These are phyloP conservation scores for Montipora cactus DNA, from an alignment of 64 coral and sea anemone genomes.

Conservation along the genomic window DNA sequence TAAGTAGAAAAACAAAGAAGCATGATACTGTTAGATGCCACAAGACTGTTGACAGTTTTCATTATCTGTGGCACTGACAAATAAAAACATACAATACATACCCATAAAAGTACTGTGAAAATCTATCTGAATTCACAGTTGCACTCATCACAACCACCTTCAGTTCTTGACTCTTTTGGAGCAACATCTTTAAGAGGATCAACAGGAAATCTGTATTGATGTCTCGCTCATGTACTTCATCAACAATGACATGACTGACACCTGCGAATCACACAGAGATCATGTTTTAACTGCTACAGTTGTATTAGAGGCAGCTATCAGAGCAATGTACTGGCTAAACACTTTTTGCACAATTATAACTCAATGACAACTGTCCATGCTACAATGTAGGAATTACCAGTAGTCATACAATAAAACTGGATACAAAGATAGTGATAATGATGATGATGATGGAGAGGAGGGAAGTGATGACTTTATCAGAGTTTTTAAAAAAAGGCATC, in stretches of 20 bases:
- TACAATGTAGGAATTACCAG: too few relatives aligned
- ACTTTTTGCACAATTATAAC: too few relatives aligned
- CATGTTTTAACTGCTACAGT: background rate
- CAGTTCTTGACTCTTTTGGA: slow-evolving; percentile 33
- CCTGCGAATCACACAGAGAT: slow-evolving; percentile 20
- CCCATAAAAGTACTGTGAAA: slow-evolving; percentile 86
- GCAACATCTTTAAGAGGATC: slow-evolving; percentile 73
- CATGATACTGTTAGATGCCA: background rate
- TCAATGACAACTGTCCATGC: too few relatives aligned
- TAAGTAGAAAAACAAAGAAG: background rate
- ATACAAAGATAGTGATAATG: too few relatives aligned
- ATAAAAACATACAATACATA: slow-evolving; percentile 14
- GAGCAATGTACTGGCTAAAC: too few relatives aligned
- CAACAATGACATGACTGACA: slow-evolving; percentile 92
- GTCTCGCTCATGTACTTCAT: slow-evolving; percentile 90
- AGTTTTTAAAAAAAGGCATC: too few relatives aligned
- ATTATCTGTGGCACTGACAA: background rate
- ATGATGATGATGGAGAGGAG: too few relatives aligned
- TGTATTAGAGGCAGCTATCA: background rate
- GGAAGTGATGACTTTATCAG: too few relatives aligned
- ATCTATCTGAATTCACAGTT: slow-evolving; percentile 83
- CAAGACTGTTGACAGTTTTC: background rate
- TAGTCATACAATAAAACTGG: too few relatives aligned
- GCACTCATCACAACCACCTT: slow-evolving; percentile 91
- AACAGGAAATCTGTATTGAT: slow-evolving; percentile 93